Base-by-base conservation (phyloP, 2,888 invertebrate genomes). In the Cataglyphis altisquamis region DNA sequence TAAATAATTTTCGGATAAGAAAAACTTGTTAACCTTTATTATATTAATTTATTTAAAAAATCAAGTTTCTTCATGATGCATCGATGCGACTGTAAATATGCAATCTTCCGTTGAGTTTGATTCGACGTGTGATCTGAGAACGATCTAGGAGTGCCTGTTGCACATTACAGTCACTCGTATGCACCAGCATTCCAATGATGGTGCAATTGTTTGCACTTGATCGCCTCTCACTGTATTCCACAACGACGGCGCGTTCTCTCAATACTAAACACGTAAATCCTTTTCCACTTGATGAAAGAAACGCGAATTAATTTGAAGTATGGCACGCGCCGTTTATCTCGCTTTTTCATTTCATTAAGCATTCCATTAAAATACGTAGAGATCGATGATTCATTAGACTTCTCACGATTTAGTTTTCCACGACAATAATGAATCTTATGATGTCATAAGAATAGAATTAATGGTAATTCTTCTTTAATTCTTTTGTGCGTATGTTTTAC, bases 151-250 rank as follows among this genome's bases (percentile, higher is more conserved):
- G 86, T 66, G 88, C 60, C 85, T 83, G 70, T 52, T 57, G 64
- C 72, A 63, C 82, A 70, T 81, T 75, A 83, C 86, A 89, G 84
- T 87, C 85, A 88, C 88, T 88, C 86, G 81, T 75, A 78, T 73
- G 85, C 84, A 72, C 62, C 72, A 82, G 77, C 90, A 91, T 92
- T 92, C 91, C 91, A 85, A 55, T 55, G 86, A 75, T 86, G 87
- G 87, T 88, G 82, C 85, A 89, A 90, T 89, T 89, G 85, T 87
- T 87, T 87, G 86, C 74, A 78, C 82, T 86, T 84, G 88, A 87
- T 91, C 86, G 85, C 88, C 87, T 90, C 88, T 88, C 88, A 90
- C 89, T 87, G 36, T 86, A n/a, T 77, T 80, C 80, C 32, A 57
- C 70, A 85, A 78, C 48, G 21, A 62, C 72, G 63, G 39, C 67